Evolutionary conservation across 1,140 invertebrate species (phyloP).

Genomic region (Diorhabda sublineata): DNA sequence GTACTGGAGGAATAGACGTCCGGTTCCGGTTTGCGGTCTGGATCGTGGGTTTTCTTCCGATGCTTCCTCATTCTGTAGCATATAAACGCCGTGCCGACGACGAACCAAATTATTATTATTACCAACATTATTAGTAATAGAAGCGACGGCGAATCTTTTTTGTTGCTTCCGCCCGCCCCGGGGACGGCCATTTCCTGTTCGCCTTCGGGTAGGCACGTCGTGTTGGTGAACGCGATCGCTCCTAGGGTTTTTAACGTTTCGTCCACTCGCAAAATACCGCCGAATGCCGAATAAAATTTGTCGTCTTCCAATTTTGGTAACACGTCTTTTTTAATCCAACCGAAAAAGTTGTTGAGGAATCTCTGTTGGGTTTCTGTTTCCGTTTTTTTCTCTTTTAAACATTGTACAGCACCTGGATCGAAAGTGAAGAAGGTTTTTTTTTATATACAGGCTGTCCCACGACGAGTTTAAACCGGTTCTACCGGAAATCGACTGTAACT

Average conservation of each 20-base stretch:
- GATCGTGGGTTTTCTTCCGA: background rate
- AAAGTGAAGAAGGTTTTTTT: too few relatives aligned
- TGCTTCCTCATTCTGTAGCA: constrained; percentile 37
- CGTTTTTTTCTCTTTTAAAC: constrained; percentile 46
- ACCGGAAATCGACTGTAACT: too few relatives aligned
- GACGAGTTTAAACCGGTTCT: too few relatives aligned
- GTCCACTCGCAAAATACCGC: constrained; percentile 55
- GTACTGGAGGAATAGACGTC: constrained; percentile 12
- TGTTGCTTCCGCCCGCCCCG: constrained; percentile 6
- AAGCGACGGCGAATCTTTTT: constrained; percentile 20
- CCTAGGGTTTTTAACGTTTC: constrained; percentile 52
- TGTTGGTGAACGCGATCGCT: background rate
- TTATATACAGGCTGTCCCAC: too few relatives aligned
- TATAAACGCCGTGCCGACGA: constrained; percentile 40
- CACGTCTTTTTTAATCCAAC: constrained; percentile 55
- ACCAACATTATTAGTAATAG: constrained; percentile 37
- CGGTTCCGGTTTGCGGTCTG: constrained; percentile 4
- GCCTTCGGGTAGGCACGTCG: constrained; percentile 12
- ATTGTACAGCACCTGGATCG: constrained; percentile 43
- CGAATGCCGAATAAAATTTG: constrained; percentile 58
- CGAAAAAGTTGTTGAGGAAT: constrained; percentile 55
- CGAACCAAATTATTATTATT: constrained; percentile 41
- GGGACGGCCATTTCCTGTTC: constrained; percentile 23
- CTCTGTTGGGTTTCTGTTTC: constrained; percentile 44
- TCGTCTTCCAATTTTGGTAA: constrained; percentile 55